Evolutionary conservation across 2,113 vertebrate genomes (phyloP).

Genomic region (Halichoeres trimaculatus): DNA sequence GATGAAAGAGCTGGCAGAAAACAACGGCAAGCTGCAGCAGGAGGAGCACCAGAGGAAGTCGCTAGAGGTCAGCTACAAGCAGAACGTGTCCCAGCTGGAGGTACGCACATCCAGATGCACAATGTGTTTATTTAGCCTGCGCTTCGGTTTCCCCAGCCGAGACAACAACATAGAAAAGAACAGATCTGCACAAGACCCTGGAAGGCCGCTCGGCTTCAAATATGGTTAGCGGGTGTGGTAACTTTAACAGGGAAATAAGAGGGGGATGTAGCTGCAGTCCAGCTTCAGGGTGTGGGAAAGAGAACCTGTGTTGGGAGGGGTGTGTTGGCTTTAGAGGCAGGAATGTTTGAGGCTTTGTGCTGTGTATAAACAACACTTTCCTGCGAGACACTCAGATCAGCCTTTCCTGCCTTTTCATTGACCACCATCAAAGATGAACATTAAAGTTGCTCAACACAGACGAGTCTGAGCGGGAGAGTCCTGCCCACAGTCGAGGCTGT

Average conservation of each 20-base stretch:
- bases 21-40: slow-evolving; percentile 91
- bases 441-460: slow-evolving; percentile 8
- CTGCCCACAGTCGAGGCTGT: not conserved
- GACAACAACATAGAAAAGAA: slow-evolving; percentile 40
- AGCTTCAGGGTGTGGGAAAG: slow-evolving; percentile 65
- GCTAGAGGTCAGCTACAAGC: slow-evolving; percentile 91
- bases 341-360: slow-evolving; percentile 70
- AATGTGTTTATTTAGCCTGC: slow-evolving; percentile 52
- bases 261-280: slow-evolving; percentile 58
- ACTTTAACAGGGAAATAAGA: slow-evolving; percentile 50
- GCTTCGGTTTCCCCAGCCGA: slow-evolving; percentile 34
- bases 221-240: slow-evolving; percentile 42
- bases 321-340: slow-evolving; percentile 64
- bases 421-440: slow-evolving; percentile 3
- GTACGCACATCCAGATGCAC: slow-evolving; percentile 70
- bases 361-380: slow-evolving; percentile 68
- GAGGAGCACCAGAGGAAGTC: slow-evolving; percentile 96
- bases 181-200: slow-evolving; percentile 22
- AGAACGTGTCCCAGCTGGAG: slow-evolving; percentile 87
- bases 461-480: slow-evolving; percentile 1
- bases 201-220: slow-evolving; percentile 2
- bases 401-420: slow-evolving; percentile 52
- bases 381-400: slow-evolving; percentile 39
- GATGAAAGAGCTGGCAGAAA: slow-evolving; percentile 93
- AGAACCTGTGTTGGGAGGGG: slow-evolving; percentile 46